Conservation (phyloP, 2,113 vertebrate species). For the Phrynosoma blainvillii region DNA sequence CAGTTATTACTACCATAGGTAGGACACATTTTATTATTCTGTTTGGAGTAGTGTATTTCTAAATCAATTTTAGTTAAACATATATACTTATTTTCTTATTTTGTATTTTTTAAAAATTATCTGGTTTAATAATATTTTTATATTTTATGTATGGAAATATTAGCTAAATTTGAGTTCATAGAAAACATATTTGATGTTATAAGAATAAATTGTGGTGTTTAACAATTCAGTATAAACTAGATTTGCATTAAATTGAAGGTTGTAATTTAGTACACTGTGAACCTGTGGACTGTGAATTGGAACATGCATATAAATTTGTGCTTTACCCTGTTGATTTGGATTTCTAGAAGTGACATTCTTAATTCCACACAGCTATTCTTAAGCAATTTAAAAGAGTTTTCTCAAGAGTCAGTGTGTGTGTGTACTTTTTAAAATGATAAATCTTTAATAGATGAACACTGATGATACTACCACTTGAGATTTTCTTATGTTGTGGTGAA, state of each 20-base stretch:
- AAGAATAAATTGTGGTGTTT: not conserved
- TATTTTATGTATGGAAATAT: slow-evolving; percentile 7
- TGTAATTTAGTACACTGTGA: slow-evolving; percentile 39
- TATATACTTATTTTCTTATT: slow-evolving; percentile 32
- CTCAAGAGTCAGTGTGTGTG: not conserved
- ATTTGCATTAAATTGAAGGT: slow-evolving; percentile 32
- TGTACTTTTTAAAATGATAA: not conserved
- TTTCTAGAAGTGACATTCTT: slow-evolving; percentile 17
- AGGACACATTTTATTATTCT: slow-evolving; percentile 75
- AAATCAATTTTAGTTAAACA: slow-evolving; percentile 58
- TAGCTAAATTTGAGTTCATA: slow-evolving; percentile 4
- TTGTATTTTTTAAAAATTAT: not conserved
- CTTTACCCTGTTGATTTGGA: slow-evolving; percentile 36
- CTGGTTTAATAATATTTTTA: slow-evolving; percentile 35
- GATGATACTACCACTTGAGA: not conserved
- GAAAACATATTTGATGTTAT: not conserved
- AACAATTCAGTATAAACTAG: slow-evolving; percentile 23
- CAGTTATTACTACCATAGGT: slow-evolving; percentile 99
- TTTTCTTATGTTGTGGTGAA: not conserved
- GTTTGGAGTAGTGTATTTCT: slow-evolving; percentile 62
- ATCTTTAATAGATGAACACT: not conserved
- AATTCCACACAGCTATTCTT: not conserved
- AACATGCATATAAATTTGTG: slow-evolving; percentile 46
- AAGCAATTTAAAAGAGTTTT: slow-evolving; percentile 8
- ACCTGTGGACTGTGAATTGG: slow-evolving; percentile 37